These are phyloP conservation scores for Myoxocephalus aenaeus DNA, from an alignment of 2,797 vertebrate genomes.

Conservation along the genomic window DNA sequence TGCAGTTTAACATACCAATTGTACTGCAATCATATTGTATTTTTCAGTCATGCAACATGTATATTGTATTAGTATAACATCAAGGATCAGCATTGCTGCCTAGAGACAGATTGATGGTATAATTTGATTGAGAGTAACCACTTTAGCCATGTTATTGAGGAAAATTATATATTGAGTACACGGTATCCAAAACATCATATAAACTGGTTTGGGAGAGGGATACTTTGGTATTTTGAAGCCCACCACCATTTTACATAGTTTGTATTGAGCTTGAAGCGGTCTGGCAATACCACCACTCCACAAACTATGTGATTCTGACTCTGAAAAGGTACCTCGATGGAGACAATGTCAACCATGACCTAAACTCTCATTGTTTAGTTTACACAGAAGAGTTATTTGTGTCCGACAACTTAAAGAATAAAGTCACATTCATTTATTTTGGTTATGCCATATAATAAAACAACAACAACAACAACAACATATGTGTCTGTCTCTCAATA, in stretches of 20 bases:
- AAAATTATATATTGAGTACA: neutral
- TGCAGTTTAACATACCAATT: neutral
- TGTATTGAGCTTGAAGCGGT: neutral
- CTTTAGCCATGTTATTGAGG: neutral
- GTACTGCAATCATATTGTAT: neutral
- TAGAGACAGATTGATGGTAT: no score
- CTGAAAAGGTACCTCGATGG: neutral
- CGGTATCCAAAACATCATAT: neutral
- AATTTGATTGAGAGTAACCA: neutral
- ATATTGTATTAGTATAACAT: neutral
- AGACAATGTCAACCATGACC: conserved; percentile 6
- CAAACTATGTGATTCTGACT: neutral
- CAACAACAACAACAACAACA: no score
- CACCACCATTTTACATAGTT: neutral
- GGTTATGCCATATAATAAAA: neutral
- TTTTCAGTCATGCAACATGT: neutral
- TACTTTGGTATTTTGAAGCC: neutral
- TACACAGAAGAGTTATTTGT: neutral
- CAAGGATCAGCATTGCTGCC: neutral
- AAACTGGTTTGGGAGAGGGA: neutral
- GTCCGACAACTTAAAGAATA: neutral
- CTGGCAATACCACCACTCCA: neutral
- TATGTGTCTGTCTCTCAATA: neutral
- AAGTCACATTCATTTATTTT: neutral
- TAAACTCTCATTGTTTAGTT: neutral